Evolutionary conservation across 2,113 vertebrate genomes (phyloP).

Genomic region (Mirounga angustirostris): DNA sequence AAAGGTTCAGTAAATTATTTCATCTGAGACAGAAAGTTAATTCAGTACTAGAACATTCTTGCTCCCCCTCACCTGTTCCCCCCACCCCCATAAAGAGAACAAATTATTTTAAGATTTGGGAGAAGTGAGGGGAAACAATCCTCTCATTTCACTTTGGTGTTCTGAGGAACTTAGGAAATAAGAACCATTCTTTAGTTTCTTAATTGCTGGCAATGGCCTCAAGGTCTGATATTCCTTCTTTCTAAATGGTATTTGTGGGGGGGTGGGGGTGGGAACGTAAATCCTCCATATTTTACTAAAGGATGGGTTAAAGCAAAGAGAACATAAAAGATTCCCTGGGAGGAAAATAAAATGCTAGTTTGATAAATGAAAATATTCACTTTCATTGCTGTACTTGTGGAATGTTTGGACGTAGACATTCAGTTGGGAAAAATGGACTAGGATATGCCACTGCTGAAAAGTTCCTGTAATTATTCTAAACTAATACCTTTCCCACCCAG

Average conservation of each 20-base stretch:
- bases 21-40: not conserved
- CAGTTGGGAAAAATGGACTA: conserved; percentile 53
- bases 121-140: not conserved
- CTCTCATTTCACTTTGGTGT: not conserved
- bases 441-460: conserved; percentile 56
- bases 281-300: conserved; percentile 11
- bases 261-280: fast-evolving
- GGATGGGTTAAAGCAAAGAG: not conserved
- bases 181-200: not conserved
- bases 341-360: conserved; percentile 28
- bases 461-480: conserved; percentile 37
- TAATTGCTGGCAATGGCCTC: not conserved
- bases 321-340: not conserved
- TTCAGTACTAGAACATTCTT: conserved; percentile 42
- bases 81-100: not conserved
- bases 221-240: conserved; percentile 40
- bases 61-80: not conserved
- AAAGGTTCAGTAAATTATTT: conserved; percentile 60
- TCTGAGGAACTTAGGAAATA: not conserved
- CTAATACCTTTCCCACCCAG: conserved; percentile 60
- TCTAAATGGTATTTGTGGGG: not conserved
- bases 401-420: conserved; percentile 45
- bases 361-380: conserved; percentile 33
- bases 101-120: not conserved
- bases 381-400: conserved; percentile 46